phyloP scores from a whole-genome alignment of 2,888 invertebrate species.

The Heteromurus nitidus region DNA sequence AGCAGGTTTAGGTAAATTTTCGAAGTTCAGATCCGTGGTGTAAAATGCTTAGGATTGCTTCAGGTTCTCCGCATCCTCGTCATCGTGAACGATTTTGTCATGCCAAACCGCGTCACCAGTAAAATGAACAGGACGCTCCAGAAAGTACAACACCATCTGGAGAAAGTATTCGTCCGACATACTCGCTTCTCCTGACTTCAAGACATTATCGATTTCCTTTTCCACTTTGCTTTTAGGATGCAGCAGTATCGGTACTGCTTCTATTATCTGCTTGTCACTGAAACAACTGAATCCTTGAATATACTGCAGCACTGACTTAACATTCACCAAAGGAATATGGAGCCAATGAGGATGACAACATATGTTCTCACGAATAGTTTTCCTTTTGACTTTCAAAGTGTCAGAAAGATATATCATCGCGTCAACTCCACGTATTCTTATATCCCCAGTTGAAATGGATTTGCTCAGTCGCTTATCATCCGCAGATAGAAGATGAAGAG shows the following conservation, averaged over 20 bases:
- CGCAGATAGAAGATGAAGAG: slow-evolving; percentile 77
- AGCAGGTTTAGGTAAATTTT: too few species aligned
- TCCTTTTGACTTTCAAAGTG: slow-evolving; percentile 74
- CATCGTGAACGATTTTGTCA: not conserved
- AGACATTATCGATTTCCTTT: slow-evolving; percentile 44
- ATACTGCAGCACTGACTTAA: slow-evolving; percentile 80
- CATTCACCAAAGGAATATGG: slow-evolving; percentile 79
- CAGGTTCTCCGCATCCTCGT: slow-evolving; percentile 25
- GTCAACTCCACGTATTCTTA: slow-evolving; percentile 78
- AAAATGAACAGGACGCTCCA: slow-evolving; percentile 85
- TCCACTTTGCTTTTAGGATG: slow-evolving; percentile 81
- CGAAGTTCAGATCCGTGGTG: too few species aligned
- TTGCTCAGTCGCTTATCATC: slow-evolving; percentile 76
- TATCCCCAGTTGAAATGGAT: slow-evolving; percentile 76
- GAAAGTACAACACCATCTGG: slow-evolving; percentile 82
- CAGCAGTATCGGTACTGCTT: slow-evolving; percentile 81
- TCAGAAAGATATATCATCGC: slow-evolving; percentile 76
- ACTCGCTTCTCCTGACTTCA: slow-evolving; percentile 38
- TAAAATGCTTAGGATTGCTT: too few species aligned
- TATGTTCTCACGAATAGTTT: slow-evolving; percentile 76
- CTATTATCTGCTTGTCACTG: slow-evolving; percentile 78
- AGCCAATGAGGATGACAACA: slow-evolving; percentile 81
- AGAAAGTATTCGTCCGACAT: slow-evolving; percentile 75
- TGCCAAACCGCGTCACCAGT: slow-evolving; percentile 85
- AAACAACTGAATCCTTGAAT: slow-evolving; percentile 78